Evolutionary conservation across 1,140 invertebrate genomes (phyloP).

Genomic region (Heterodera schachtii): DNA sequence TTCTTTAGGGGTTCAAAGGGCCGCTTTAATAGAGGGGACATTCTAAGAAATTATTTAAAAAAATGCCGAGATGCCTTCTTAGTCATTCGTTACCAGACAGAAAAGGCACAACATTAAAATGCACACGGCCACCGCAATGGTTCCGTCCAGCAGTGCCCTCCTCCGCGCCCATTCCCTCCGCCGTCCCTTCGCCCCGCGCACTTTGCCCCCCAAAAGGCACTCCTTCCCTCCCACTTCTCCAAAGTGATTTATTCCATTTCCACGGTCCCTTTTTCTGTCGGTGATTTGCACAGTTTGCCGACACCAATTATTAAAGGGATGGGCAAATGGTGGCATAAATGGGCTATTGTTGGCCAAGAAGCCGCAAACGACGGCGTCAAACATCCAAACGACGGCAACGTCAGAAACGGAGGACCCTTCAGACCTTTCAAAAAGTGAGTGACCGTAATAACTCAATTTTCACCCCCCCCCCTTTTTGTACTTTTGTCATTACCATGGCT

Average conservation of each 20-base stretch:
- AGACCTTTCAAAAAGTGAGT: too few relatives aligned
- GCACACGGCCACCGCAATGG: not conserved
- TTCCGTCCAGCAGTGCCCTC: not conserved
- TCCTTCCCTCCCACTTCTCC: not conserved
- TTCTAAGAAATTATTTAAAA: not conserved
- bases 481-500: too few relatives aligned
- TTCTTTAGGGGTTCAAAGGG: too few relatives aligned
- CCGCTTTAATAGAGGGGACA: too few relatives aligned
- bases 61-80: too few relatives aligned
- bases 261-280: not conserved
- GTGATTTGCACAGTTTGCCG: not conserved
- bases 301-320: not conserved
- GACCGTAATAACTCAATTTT: too few relatives aligned
- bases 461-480: too few relatives aligned
- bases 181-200: not conserved
- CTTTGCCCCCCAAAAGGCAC: not conserved
- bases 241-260: not conserved
- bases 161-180: not conserved
- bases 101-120: slow-evolving; percentile 1
- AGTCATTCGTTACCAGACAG: not conserved
- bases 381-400: not conserved
- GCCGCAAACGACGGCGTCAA: slow-evolving; percentile 1
- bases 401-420: too few relatives aligned
- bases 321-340: not conserved
- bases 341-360: slow-evolving; percentile 1